phyloP scores from a whole-genome alignment of 2,888 invertebrate species.

The Polietes domitor region DNA sequence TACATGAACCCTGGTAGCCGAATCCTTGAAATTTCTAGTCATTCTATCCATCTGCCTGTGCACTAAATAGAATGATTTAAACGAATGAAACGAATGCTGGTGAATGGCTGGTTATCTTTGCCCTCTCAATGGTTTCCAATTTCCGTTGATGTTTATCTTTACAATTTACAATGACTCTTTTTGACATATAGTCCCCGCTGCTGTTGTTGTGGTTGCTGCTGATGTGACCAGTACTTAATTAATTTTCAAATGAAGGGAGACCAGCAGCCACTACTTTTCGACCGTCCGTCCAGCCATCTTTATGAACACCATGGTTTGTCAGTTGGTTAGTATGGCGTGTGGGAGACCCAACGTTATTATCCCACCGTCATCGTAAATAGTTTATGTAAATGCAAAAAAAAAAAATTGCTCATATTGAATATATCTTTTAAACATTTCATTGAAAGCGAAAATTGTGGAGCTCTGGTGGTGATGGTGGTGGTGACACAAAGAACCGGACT shows the following conservation, averaged over 20 bases:
- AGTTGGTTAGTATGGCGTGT: neutral
- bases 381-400: constrained; percentile 23
- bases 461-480: neutral
- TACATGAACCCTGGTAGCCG: neutral
- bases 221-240: constrained; percentile 26
- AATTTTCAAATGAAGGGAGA: constrained; percentile 17
- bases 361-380: neutral
- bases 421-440: constrained; percentile 22
- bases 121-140: constrained; percentile 33
- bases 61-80: neutral
- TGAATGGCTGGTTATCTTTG: neutral
- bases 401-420: constrained; percentile 28
- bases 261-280: neutral
- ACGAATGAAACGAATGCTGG: no score
- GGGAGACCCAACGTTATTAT: neutral
- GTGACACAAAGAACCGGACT: constrained; percentile 36
- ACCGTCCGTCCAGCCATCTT: constrained; percentile 1
- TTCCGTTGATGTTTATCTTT: constrained; percentile 34
- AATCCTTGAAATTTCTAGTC: constrained; percentile 7
- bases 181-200: constrained; percentile 14
- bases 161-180: constrained; percentile 33
- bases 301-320: neutral
- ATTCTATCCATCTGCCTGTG: neutral
- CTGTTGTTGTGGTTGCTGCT: neutral
- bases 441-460: neutral